Base-by-base conservation (phyloP, 1,140 invertebrate genomes). In the Brachionus plicatilis region DNA sequence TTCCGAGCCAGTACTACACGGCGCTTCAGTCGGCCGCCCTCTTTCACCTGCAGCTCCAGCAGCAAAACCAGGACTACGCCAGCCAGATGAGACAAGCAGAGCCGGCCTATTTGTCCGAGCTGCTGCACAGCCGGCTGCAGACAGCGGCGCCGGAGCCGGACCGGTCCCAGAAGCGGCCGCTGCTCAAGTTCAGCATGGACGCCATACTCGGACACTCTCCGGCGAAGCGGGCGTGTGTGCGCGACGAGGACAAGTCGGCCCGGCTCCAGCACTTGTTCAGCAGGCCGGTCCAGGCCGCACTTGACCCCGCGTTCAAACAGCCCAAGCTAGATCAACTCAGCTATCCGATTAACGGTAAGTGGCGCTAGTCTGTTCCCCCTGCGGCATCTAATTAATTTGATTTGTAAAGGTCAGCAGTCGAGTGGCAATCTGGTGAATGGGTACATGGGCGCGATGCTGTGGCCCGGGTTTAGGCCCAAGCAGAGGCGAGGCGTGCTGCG, bases 401-500 rank as follows among this genome's bases (percentile, higher is more conserved):
- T 27, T 76, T 50, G 17, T 56, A 17, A 80, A 82, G 79, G 41
- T 68, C 79, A 60, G 27, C 27, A 29, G 17, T 27, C 79, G 29
- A 60, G 53, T 45, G 20, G 7, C 0, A 43, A 65, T 82, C 37
- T 17, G 12, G 20, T n/a, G 3, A 75, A 45, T 45, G 33, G 37
- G 9, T 76, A 76, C 43, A 76, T 76, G 72, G 50, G 50, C 11
- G 20, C 72, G 20, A 80, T 80, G 29, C 17, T 80, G 20, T 80
- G 76, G 76, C 76, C 76, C 11, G 76, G 76, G 1, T 68, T 90
- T 86, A 86, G 89, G 78, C 88, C 88, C 4, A 92, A 92, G 86
- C 91, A 91, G 2, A 91, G 96, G 3, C 91, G 96, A 9, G 96
- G 96, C 0, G 97, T 98, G 95, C 95, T 98, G 93, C 90, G 96